Conservation (phyloP, 2,888 invertebrate genomes). For the Acanthacorydalis orientalis region DNA sequence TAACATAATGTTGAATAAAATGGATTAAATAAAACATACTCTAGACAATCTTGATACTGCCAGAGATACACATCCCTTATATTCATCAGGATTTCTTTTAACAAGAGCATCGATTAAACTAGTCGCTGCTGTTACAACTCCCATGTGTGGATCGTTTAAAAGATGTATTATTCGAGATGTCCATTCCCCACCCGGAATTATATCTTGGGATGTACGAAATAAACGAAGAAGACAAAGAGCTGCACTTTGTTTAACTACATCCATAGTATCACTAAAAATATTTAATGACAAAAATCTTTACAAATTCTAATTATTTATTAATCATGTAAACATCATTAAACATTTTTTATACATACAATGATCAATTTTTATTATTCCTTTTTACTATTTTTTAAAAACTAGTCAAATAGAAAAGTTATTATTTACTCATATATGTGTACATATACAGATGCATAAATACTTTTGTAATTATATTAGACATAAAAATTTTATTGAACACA, state of each 20-base stretch:
- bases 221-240: slow-evolving; percentile 89
- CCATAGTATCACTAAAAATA: slow-evolving; percentile 79
- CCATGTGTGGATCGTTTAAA: slow-evolving; percentile 97
- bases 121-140: slow-evolving; percentile 97
- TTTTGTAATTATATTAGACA: too few species aligned
- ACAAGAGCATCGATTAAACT: slow-evolving; percentile 96
- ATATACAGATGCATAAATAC: too few species aligned
- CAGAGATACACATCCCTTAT: slow-evolving; percentile 95
- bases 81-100: slow-evolving; percentile 97
- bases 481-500: too few species aligned
- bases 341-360: too few species aligned
- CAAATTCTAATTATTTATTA: not conserved
- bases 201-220: slow-evolving; percentile 88
- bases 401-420: too few species aligned
- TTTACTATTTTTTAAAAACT: too few species aligned
- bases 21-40: slow-evolving; percentile 38
- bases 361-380: too few species aligned
- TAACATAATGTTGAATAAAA: not conserved
- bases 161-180: slow-evolving; percentile 97
- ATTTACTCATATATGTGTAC: too few species aligned
- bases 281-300: slow-evolving; percentile 1
- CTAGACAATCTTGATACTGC: slow-evolving; percentile 94
- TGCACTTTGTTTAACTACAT: slow-evolving; percentile 98
- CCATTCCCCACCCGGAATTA: slow-evolving; percentile 96
- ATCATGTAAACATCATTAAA: not conserved